A percentile compares a stretch with the other conserved stretches of the same genome.
phyloP scores from a whole-genome alignment of 2,888 invertebrate species.

The Cantharis rufa region DNA sequence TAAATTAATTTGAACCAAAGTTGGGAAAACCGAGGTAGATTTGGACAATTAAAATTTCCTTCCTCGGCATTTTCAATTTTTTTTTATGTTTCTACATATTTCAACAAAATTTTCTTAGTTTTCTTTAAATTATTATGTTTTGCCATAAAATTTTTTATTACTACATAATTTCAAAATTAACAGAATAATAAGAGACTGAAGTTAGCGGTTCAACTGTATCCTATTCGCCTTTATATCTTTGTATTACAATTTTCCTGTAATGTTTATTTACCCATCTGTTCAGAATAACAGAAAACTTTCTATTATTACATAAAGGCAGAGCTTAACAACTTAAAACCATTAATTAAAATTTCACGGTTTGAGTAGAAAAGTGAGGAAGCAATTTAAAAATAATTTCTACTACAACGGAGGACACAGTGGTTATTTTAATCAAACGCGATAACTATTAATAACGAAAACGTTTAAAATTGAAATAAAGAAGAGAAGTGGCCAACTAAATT shows the following conservation, averaged over 20 bases:
- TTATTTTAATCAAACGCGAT: background rate
- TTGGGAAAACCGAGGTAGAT: no score
- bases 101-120: no score
- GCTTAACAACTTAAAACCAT: background rate
- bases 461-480: background rate
- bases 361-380: background rate
- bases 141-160: no score
- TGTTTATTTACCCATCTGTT: background rate
- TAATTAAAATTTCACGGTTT: constrained; percentile 1
- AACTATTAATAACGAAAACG: background rate
- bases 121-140: no score
- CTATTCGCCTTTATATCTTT: background rate
- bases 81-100: no score
- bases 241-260: background rate
- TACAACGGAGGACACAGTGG: background rate
- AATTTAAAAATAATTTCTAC: constrained; percentile 2
- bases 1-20: background rate
- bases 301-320: background rate
- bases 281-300: background rate
- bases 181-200: background rate
- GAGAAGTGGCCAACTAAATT: background rate
- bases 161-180: background rate
- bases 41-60: background rate
- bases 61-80: no score
- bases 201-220: background rate